Evolutionary conservation across 2,113 vertebrate species (phyloP), one percentile per base, ranked within the genome.

Genomic region (Otus sunia): DNA sequence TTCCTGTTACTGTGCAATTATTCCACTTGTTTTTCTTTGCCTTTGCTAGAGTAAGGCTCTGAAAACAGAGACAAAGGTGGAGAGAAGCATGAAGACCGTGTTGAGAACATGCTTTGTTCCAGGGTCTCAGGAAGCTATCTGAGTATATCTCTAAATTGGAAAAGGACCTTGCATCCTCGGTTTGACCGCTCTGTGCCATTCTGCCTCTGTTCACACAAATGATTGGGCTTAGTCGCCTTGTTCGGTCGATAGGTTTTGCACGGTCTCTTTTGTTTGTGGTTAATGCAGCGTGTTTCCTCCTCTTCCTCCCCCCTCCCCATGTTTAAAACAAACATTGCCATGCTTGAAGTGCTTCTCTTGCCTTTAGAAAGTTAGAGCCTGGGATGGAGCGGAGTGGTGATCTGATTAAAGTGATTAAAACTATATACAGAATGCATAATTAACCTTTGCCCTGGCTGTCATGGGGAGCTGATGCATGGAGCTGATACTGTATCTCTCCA

Each of bases 321-420:
- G 5, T 34, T 47, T 53, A 75, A 88, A 94, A 69, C 93, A 92
- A 97, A 96, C 92, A 58, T 36, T 21, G 16, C 92, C 68, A 10
- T 66, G 82, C 92, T 89, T 72, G 21, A 86, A 82, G 85, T n/a
- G 60, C 85, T 96, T 50, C 76, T 92, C 93, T 80, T 86, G 85
- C 97, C 94, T 97, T 94, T 81, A 60, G 87, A 77, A 97, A 97
- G 96, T 97, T 97, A 84, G 17, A 89, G 96, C 73, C 78, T 52
- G 93, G 94, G 90, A 91, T 86, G 77, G 73, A 89, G 92, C 36
- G 41, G 92, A 95, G 87, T 3, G 0, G 86, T 11, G 63, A 95
- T 97, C 92, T 98, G 98, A 98, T 98, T 97, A 97, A 97, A 94
- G 96, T 98, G 98, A 98, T 98, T 98, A 98, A 97, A 98, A 88